Evolutionary conservation across 2,888 invertebrate genomes (phyloP).

Genomic region (Drosophila mulleri): DNA sequence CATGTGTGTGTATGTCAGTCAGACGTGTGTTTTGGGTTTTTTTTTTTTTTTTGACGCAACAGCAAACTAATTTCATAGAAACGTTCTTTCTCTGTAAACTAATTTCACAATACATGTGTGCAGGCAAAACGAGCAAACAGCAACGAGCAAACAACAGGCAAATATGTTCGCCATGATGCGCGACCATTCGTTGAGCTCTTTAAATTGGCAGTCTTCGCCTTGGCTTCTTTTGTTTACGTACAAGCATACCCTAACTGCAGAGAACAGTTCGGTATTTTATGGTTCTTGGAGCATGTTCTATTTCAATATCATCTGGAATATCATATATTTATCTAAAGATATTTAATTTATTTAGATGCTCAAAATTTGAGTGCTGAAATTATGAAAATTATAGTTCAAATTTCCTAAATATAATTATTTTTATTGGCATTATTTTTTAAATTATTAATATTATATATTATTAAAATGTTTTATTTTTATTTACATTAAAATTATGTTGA

Average conservation of each 20-base stretch:
- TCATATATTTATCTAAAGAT: too few species aligned
- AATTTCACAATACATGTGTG: conserved; percentile 50
- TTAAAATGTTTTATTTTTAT: too few species aligned
- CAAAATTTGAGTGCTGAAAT: too few species aligned
- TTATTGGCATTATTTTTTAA: too few species aligned
- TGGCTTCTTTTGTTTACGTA: conserved; percentile 39
- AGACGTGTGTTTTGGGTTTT: conserved; percentile 2
- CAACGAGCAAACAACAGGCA: conserved; percentile 45
- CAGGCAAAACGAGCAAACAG: conserved; percentile 40
- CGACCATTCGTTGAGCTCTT: conserved; percentile 60
- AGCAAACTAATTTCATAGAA: conserved; percentile 72
- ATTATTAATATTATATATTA: too few species aligned
- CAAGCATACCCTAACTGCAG: conserved; percentile 5
- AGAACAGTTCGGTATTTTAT: conserved; percentile 2
- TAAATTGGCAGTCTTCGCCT: conserved; percentile 56
- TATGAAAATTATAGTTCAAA: too few species aligned
- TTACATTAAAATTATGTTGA: too few species aligned
- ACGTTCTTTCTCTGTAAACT: conserved; percentile 58
- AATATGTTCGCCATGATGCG: conserved; percentile 42
- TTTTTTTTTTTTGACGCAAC: conserved; percentile 20
- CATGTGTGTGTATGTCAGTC: conserved; percentile 12
- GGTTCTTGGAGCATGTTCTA: too few species aligned
- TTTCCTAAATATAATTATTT: too few species aligned
- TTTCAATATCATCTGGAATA: too few species aligned
- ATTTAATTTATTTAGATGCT: too few species aligned